Evolutionary conservation across 2,888 invertebrate species (phyloP).

Genomic region (Drosophila fungiperda): DNA sequence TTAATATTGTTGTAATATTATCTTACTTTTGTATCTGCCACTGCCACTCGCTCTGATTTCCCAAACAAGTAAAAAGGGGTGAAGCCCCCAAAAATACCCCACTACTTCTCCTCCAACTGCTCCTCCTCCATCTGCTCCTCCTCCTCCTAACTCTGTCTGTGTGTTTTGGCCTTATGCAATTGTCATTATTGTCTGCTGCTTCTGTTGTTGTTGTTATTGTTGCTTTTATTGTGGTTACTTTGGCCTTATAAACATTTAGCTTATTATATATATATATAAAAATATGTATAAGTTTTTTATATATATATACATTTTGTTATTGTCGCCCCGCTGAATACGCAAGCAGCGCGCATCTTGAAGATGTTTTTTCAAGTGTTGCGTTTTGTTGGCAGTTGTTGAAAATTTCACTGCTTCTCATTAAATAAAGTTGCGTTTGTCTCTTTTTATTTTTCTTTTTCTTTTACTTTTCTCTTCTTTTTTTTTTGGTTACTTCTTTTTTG

Average conservation of each 20-base stretch:
- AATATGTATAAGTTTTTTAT: neutral
- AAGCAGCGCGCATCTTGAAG: slow-evolving; percentile 48
- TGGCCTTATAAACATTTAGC: slow-evolving; percentile 51
- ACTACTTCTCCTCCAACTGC: neutral
- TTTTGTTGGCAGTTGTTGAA: slow-evolving; percentile 29
- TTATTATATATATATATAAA: slow-evolving; percentile 1
- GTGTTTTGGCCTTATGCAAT: slow-evolving; percentile 57
- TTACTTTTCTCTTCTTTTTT: neutral
- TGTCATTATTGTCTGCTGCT: slow-evolving; percentile 47
- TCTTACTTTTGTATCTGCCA: slow-evolving; percentile 46
- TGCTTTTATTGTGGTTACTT: slow-evolving; percentile 33
- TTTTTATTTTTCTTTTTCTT: neutral
- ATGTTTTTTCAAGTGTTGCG: slow-evolving; percentile 43
- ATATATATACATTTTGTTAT: slow-evolving; percentile 25
- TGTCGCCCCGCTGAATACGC: slow-evolving; percentile 34
- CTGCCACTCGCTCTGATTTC: slow-evolving; percentile 34
- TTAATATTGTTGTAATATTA: slow-evolving; percentile 40
- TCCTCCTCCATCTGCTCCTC: neutral
- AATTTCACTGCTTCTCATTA: slow-evolving; percentile 55
- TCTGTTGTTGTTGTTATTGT: neutral
- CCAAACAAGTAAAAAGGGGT: slow-evolving; percentile 44
- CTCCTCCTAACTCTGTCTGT: slow-evolving; percentile 6
- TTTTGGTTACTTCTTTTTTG: slow-evolving; percentile 2
- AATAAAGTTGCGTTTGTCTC: slow-evolving; percentile 48
- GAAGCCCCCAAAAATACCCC: neutral